phyloP scores from a whole-genome alignment of 2,113 vertebrate genomes.

The Corythornis cristatus region DNA sequence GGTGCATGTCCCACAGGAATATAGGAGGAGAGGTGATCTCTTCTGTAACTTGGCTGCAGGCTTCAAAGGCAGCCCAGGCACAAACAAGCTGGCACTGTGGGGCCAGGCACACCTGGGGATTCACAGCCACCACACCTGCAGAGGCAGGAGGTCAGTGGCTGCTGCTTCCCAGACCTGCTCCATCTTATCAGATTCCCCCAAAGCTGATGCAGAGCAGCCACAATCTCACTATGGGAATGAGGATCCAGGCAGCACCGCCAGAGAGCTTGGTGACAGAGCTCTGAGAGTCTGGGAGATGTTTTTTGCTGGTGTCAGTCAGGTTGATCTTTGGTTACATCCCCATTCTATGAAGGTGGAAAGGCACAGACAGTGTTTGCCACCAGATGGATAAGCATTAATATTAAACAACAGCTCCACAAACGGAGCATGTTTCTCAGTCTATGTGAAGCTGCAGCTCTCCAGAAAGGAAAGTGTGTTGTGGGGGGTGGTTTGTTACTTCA shows the following conservation, averaged over 20 bases:
- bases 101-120: background rate
- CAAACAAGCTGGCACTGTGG: background rate
- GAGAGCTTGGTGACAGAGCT: background rate
- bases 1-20: background rate
- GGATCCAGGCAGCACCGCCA: background rate
- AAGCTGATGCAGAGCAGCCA: background rate
- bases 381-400: background rate
- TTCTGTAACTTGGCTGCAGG: background rate
- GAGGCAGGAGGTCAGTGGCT: background rate
- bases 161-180: background rate
- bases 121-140: background rate
- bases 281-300: background rate
- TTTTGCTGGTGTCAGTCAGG: background rate
- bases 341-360: background rate
- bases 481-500: background rate
- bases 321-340: background rate
- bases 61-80: background rate
- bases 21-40: background rate
- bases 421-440: background rate
- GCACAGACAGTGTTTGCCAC: background rate
- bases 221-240: fast-evolving
- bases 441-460: background rate
- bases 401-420: background rate
- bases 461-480: background rate
- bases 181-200: background rate